Base-by-base conservation (phyloP, 2,113 vertebrate species). In the Callaeas wilsoni region DNA sequence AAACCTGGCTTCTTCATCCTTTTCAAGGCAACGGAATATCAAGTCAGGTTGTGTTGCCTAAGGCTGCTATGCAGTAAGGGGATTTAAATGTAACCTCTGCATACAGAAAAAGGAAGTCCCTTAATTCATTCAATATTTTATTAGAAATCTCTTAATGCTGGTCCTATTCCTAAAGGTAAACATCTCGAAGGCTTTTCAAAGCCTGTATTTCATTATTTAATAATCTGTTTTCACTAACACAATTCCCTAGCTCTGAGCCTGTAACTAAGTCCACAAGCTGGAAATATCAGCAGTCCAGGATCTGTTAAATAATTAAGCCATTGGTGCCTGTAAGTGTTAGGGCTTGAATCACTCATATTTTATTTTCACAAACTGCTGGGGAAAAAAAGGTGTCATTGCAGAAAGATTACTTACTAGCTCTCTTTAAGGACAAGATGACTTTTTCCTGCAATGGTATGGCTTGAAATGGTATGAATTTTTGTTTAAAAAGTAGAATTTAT, bases 81-180 rank as follows among this genome's bases (percentile, higher is more conserved):
- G 71, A 97, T 96, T 97, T 96, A 96, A 98, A 97, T 96, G 89
- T 93, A 97, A 96, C 96, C 96, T 97, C 68, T 59, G 53, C 82
- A 76, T 92, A 89, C 69, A 92, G 94, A 97, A 95, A 92, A 96
- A 97, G 95, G 92, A 96, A 95, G 94, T 97, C 79, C 87, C 94
- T 97, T 97, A 96, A 97, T 97, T 98, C 95, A 96, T 96, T 96
- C 87, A 98, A 96, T 97, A 97, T 97, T 98, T 97, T 96, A 96
- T 96, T 93, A 97, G 95, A 97, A 92, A 73, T 97, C 96, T 97
- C 95, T 97, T 96, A 94, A 94, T 95, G 80, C 95, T 96, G 93
- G 63, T 81, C 76, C 97, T 96, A 97, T 96, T 96, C 90, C 94
- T 97, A 75, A 97, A 96, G 94, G 95, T 96, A 97, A 96, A 97